Conservation (phyloP, 2,113 vertebrate genomes). For the Murina feae region DNA sequence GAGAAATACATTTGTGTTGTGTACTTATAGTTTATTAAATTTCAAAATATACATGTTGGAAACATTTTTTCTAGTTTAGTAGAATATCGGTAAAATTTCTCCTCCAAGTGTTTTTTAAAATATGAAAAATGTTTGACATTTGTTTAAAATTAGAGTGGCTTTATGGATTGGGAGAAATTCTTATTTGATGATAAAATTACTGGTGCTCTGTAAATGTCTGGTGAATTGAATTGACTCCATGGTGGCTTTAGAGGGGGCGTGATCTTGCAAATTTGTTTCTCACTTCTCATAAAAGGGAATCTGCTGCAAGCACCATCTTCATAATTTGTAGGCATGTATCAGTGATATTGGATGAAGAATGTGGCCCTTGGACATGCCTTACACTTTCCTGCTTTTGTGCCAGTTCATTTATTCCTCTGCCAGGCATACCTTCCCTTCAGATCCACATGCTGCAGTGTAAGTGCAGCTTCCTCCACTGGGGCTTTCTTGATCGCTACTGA, state of each 20-base stretch:
- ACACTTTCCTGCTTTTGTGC: background rate
- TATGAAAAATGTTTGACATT: background rate
- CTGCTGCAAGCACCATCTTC: background rate
- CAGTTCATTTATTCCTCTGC: background rate
- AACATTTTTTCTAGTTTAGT: background rate
- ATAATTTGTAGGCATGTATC: background rate
- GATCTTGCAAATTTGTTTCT: background rate
- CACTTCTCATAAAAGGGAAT: background rate
- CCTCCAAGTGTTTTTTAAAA: background rate
- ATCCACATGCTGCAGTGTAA: background rate
- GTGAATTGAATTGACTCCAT: background rate
- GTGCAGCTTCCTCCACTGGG: background rate
- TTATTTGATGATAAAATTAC: conserved; percentile 1
- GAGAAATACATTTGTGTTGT: background rate
- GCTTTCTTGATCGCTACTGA: background rate
- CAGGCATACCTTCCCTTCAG: background rate
- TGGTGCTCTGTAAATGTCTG: background rate
- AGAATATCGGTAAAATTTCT: background rate
- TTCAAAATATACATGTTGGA: background rate
- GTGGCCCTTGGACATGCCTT: background rate
- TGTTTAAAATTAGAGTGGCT: background rate
- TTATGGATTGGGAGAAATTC: background rate
- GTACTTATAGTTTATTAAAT: background rate
- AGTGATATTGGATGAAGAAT: background rate
- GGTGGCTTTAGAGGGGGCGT: background rate